Base-by-base conservation (phyloP, 2,888 invertebrate species). In the Pimpla rufipes region DNA sequence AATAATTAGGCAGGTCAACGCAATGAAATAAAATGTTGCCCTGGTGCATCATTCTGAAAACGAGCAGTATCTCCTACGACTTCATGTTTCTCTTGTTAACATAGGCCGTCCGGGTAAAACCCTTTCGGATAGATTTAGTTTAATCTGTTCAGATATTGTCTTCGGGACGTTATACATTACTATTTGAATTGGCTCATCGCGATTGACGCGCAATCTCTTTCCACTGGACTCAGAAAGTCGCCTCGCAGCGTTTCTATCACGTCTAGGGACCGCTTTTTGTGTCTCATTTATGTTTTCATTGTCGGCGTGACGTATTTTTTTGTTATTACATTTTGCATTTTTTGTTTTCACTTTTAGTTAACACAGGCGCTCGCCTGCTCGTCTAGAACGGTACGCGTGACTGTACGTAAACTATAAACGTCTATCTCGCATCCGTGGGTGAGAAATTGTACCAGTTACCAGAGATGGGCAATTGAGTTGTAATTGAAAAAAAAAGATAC, bases 161-260 rank as follows among this genome's bases (percentile, higher is more conserved):
- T 90, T 91, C 88, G 89, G 92, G 92, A 93, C 92, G 92, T 92
- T 91, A 90, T 90, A 88, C 88, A 91, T 92, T 91, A 88, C 90
- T 90, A 88, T 81, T 85, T 90, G 87, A 88, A 86, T 88, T 87
- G 87, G 86, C 88, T 89, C 88, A 86, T 88, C 86, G 87, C 87
- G 88, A 86, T 88, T 57, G 66, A 82, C 59, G 78, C 81, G 57
- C 57, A 66, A 73, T n/a, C 45, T 18, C 50, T 64, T 68, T 23
- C n/a, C 21, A 21, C 42, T 52, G 40, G 81, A 81, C 50, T 67
- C 40, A 18, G 29, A 37, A 68, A 73, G 16, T 66, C 68, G 47
- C 47, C 23, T 74, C 35, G 55, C 50, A 57, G 62, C 47, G 66
- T 42, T 70, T 21, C 40, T 21, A 52, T 70, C 66, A 66, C 50